Base-by-base conservation (phyloP, 2,113 vertebrate genomes). In the Notarius quadriscutis region DNA sequence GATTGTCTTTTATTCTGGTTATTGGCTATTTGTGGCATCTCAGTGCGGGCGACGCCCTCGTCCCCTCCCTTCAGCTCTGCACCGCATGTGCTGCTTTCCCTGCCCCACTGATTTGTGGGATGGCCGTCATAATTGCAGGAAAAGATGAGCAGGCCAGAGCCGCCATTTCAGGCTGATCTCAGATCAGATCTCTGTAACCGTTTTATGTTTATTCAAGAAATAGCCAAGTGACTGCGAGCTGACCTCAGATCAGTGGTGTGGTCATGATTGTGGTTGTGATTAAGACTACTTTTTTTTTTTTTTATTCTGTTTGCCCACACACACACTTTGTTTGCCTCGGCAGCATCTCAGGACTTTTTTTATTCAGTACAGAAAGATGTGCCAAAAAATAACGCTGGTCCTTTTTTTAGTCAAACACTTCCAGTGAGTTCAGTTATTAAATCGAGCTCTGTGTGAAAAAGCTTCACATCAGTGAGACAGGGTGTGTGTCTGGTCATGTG, bases 1-100 rank as follows among this genome's bases (percentile, higher is more conserved):
- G 69, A 55, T 53, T 57, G 27, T 84, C 65, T 72, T 72, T 87
- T 48, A 83, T 75, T 84, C 62, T 83, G 50, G 41, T 83, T 77
- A 84, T 84, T 87, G 86, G 86, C 72, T 84, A 67, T 84, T 81
- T 87, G 81, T 67, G 81, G 82, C 58, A 63, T 69, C 62, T 87
- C 12, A 1, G 22, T 18, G 77, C 25, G 81, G 86, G 87, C 60
- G 60, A 67, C 58, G 87, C 81, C 87, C 87, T 77, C 50, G 60
- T 69, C 81, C 74, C 77, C 48, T 81, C 81, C 87, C 87, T 87
- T 83, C 48, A 67, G 81, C 81, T 63, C 30, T 48, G 34, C 9
- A 58, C 60, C 50, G 79, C 81, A 78, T 87, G 86, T 83, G 80
- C 69, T 14, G 57, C 34, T 71, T 55, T 87, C 81, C 58, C 41